Base-by-base conservation (phyloP, 2,113 vertebrate species). In the Chauna torquata region DNA sequence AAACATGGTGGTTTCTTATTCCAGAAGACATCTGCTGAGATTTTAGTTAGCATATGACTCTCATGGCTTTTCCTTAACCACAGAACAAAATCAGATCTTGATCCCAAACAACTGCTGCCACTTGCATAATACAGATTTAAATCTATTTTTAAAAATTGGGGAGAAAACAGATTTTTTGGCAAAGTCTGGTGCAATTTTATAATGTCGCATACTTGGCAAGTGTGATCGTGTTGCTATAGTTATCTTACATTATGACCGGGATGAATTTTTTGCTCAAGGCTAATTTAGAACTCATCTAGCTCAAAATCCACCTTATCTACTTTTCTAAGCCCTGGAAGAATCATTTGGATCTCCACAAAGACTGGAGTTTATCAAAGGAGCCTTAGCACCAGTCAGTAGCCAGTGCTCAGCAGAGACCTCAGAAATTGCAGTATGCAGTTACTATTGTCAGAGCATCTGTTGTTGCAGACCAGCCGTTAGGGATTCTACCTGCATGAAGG, bases 171-270 rank as follows among this genome's bases (percentile, higher is more conserved):
- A 17, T 14, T 57, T 62, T 58, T 77, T 81, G 8, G 10, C 40
- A 10, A 92, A 88, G 32, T 25, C 44, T 88, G 44, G 47, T 71
- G 42, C 58, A 91, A 77, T 94, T 94, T 87, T 68, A 50, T 88
- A 90, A 90, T 71, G 59, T 68, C 40, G 3, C 57, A 68, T 77
- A 45, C 65, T 95, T 87, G 88, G 65, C 50, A 93, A 93, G 70
- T 75, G 50, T 91, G 50, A 75, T 81, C 93, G 24, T 93, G 94
- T 93, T 97, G 94, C 96, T 94, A 94, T 93, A 84, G 94, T 83
- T 74, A 97, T 94, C 87, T 82, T 87, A 92, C 91, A 93, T 96
- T 83, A 87, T 72, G 62, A 86, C 30, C 20, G 12, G 61, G 61
- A 92, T 54, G 49, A 88, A 68, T 90, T 95, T 93, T 92, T 92